A percentile compares a stretch with the other conserved stretches of the same genome.
Evolutionary conservation across 2,888 invertebrate genomes (phyloP).

Genomic region (Acleris sparsana): DNA sequence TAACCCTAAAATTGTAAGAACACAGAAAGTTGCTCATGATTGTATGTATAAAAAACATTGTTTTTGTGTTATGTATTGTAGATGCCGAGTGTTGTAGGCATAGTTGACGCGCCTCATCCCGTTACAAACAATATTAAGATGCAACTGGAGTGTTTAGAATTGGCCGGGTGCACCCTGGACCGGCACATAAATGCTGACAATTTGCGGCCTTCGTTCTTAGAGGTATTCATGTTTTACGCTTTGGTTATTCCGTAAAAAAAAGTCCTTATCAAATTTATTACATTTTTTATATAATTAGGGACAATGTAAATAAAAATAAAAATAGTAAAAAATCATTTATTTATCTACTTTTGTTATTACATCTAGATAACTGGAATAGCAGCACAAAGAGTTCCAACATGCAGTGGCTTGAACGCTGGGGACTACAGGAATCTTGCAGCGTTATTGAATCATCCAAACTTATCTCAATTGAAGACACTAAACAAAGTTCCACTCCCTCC

Average conservation of each 20-base stretch:
- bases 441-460: constrained; percentile 86
- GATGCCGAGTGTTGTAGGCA: constrained; percentile 72
- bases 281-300: too few relatives aligned
- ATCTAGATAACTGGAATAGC: constrained; percentile 85
- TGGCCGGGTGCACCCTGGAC: constrained; percentile 91
- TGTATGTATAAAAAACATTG: constrained; percentile 40
- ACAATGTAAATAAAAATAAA: too few relatives aligned
- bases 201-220: constrained; percentile 88
- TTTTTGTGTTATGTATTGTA: constrained; percentile 53
- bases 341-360: background rate
- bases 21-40: constrained; percentile 26
- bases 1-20: constrained; percentile 29
- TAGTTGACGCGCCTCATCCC: constrained; percentile 60
- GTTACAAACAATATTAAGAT: constrained; percentile 66
- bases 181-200: constrained; percentile 88
- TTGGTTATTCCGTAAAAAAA: background rate
- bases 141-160: constrained; percentile 87
- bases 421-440: constrained; percentile 94
- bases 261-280: too few relatives aligned
- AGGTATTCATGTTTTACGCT: constrained; percentile 55
- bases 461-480: constrained; percentile 90
- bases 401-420: constrained; percentile 94
- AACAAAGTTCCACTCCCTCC: constrained; percentile 95
- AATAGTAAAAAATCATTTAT: background rate
- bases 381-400: constrained; percentile 88